Evolutionary conservation across 92 coral and sea anemone genomes (phyloP).

Genomic region (Palythoa grandis): DNA sequence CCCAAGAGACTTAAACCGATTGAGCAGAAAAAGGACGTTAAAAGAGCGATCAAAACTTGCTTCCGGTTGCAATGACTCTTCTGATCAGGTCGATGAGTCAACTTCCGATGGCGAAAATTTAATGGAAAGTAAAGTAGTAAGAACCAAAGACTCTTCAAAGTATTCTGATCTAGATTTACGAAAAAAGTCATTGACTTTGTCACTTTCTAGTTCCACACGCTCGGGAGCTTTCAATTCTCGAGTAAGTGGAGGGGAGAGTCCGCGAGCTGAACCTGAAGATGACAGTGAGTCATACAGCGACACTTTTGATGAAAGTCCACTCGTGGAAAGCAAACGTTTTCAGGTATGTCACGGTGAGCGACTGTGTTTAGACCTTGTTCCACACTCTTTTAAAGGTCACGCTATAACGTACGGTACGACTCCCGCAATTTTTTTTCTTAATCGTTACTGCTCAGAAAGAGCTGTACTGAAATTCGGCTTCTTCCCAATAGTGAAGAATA

Average conservation of each 20-base stretch:
- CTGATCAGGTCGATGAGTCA: slow-evolving; percentile 70
- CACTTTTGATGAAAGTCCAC: slow-evolving; percentile 87
- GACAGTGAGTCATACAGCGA: slow-evolving; percentile 91
- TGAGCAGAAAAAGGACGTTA: slow-evolving; percentile 29
- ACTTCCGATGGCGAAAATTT: slow-evolving; percentile 66
- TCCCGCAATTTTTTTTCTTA: no score
- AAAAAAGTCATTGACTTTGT: slow-evolving; percentile 80
- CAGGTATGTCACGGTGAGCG: slow-evolving; percentile 58
- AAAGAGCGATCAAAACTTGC: slow-evolving; percentile 14
- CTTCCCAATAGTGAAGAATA: no score
- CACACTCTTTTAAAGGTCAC: neutral
- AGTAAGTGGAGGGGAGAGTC: slow-evolving; percentile 77
- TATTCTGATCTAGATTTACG: slow-evolving; percentile 82
- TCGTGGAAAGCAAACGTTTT: slow-evolving; percentile 69
- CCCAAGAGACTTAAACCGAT: slow-evolving; percentile 17
- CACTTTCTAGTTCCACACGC: slow-evolving; percentile 67
- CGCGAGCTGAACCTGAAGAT: slow-evolving; percentile 76
- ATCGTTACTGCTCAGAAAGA: no score
- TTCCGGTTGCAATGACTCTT: slow-evolving; percentile 40
- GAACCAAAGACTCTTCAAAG: slow-evolving; percentile 58
- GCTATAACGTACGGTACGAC: no score
- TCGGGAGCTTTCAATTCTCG: slow-evolving; percentile 46
- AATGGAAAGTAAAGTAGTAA: slow-evolving; percentile 52
- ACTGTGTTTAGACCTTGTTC: no score
- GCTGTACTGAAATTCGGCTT: no score